Percentiles rank a stretch among this genome's conserved stretches.
These are phyloP conservation scores for Alligator mississippiensis DNA, from an alignment of 2,113 vertebrate genomes.

Conservation along the genomic window DNA sequence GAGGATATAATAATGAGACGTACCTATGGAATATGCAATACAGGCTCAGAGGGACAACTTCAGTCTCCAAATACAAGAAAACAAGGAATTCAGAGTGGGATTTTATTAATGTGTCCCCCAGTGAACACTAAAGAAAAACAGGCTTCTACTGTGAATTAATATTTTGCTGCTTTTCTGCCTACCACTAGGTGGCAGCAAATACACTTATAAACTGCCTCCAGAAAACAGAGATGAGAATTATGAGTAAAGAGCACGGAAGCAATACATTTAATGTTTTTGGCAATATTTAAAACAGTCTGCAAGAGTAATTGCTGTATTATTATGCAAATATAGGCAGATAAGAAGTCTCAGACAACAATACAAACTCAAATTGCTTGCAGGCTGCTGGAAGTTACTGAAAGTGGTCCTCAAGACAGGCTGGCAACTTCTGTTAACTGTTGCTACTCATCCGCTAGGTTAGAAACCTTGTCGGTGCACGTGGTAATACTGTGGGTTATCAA, in stretches of 20 bases:
- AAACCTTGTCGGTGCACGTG: background rate
- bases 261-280: background rate
- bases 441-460: background rate
- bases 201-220: background rate
- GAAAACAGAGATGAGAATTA: background rate
- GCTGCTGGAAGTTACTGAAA: background rate
- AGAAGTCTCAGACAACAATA: background rate
- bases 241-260: rapidly evolving
- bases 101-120: background rate
- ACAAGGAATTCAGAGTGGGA: background rate
- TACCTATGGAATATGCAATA: background rate
- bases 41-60: background rate
- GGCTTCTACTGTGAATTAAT: background rate
- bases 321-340: background rate
- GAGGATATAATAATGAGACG: background rate
- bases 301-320: background rate
- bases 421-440: background rate
- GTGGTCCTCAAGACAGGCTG: background rate
- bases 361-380: background rate
- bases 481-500: background rate
- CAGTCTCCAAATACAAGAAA: background rate
- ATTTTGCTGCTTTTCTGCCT: background rate
- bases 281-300: background rate
- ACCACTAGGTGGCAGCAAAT: conserved; percentile 64
- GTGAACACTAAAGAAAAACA: background rate